These are phyloP conservation scores for Notodonta dromedarius DNA, from an alignment of 2,888 invertebrate genomes.

Conservation along the genomic window DNA sequence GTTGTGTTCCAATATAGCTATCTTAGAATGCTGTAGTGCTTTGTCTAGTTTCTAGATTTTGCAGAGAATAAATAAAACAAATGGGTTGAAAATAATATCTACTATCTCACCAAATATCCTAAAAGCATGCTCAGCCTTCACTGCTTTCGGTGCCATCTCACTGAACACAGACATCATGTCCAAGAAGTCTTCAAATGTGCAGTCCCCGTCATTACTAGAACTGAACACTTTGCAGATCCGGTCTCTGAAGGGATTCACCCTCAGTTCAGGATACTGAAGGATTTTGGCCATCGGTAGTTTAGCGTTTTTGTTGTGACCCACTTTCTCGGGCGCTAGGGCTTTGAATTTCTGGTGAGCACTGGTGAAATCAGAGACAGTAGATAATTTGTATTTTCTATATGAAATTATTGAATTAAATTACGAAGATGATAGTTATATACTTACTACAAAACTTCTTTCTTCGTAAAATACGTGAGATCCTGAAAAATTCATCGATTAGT, in stretches of 20 bases:
- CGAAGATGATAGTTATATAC: constrained; percentile 55
- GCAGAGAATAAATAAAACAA: no score
- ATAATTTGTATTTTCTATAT: neutral
- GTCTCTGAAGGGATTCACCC: constrained; percentile 96
- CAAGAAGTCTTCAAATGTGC: constrained; percentile 97
- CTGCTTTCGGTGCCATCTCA: constrained; percentile 94
- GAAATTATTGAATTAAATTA: neutral
- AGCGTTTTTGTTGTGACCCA: constrained; percentile 94
- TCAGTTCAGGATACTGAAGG: constrained; percentile 93
- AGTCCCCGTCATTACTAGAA: constrained; percentile 94
- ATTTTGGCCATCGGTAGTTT: constrained; percentile 93
- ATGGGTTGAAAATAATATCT: no score
- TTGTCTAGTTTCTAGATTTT: no score
- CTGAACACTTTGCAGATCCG: constrained; percentile 96
- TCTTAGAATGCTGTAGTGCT: no score
- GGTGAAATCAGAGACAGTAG: constrained; percentile 39
- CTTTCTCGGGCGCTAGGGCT: constrained; percentile 94
- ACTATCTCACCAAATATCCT: constrained; percentile 92
- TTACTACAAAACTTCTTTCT: constrained; percentile 96
- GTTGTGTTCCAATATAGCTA: no score
- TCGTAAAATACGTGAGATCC: constrained; percentile 97
- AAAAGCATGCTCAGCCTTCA: constrained; percentile 98
- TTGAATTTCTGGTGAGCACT: constrained; percentile 97
- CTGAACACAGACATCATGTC: constrained; percentile 99
- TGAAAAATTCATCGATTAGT: constrained; percentile 69